Conservation (phyloP, 2,888 invertebrate species). For the Nezara viridula region DNA sequence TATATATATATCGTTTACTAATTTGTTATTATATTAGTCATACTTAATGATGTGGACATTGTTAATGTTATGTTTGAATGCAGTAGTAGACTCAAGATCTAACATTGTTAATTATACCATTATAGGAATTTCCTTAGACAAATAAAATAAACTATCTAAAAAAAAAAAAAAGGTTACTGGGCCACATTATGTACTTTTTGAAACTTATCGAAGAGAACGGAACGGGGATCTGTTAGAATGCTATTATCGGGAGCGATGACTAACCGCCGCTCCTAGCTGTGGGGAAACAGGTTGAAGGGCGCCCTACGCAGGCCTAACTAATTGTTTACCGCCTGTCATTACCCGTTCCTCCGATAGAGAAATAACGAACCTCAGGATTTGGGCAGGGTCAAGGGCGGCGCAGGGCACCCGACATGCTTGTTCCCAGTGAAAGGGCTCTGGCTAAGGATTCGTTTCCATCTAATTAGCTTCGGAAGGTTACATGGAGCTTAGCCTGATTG, state of each 20-base stretch:
- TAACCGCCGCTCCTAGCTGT: constrained; percentile 42
- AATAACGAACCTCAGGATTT: neutral
- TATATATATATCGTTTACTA: too few species aligned
- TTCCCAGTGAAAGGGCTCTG: neutral
- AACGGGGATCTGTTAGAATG: neutral
- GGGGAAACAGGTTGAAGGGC: neutral
- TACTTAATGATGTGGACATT: too few species aligned
- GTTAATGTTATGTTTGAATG: too few species aligned
- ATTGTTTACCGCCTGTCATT: neutral
- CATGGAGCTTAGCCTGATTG: neutral
- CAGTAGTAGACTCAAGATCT: too few species aligned
- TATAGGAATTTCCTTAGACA: too few species aligned
- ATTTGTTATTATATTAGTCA: too few species aligned
- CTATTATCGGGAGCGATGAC: neutral
- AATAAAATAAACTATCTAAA: too few species aligned
- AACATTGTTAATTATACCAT: too few species aligned
- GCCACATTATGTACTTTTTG: neutral
- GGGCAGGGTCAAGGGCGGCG: neutral
- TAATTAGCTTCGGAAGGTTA: constrained; percentile 17
- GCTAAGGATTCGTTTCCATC: constrained; percentile 8
- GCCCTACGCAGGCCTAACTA: neutral
- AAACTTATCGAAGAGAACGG: too few species aligned
- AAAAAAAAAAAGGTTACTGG: too few species aligned
- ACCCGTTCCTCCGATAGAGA: neutral
- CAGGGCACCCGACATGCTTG: neutral